These are phyloP conservation scores for Cassiopea xamachana DNA, from an alignment of 30 jellyfish, hydroid and myxozoan species.

Conservation along the genomic window DNA sequence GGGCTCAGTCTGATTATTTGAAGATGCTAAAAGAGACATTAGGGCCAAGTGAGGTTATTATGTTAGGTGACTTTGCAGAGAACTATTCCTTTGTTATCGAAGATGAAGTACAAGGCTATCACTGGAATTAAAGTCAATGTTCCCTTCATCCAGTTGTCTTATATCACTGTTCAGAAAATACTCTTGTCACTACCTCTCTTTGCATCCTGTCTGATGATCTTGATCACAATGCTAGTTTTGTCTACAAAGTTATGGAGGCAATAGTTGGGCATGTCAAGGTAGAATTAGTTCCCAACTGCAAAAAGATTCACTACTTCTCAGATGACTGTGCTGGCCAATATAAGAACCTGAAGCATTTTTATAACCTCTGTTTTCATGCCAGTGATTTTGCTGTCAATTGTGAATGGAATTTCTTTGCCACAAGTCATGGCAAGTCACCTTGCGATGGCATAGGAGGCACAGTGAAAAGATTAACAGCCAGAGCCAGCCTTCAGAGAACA, in stretches of 20 bases:
- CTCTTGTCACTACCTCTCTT: conserved; percentile 18
- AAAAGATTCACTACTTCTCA: conserved; percentile 46
- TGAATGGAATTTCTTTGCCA: conserved; percentile 75
- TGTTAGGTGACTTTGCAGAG: conserved; percentile 66
- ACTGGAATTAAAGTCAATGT: conserved; percentile 66
- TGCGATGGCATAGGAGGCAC: conserved; percentile 88
- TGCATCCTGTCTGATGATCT: conserved; percentile 81
- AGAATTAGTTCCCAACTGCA: conserved; percentile 10
- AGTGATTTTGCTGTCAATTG: conserved; percentile 68
- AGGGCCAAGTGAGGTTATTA: conserved; percentile 47
- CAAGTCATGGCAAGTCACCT: conserved; percentile 86
- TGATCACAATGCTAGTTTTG: conserved; percentile 53
- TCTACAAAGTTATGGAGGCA: conserved; percentile 28
- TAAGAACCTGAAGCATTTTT: background rate
- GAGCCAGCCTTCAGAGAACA: conserved; percentile 70
- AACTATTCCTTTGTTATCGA: conserved; percentile 67
- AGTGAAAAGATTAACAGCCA: conserved; percentile 66
- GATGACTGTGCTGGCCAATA: conserved; percentile 82
- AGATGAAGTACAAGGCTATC: conserved; percentile 71
- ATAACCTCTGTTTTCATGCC: conserved; percentile 65
- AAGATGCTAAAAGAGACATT: conserved; percentile 34
- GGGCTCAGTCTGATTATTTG: conserved; percentile 48
- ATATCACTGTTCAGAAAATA: conserved; percentile 9
- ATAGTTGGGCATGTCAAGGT: conserved; percentile 2
- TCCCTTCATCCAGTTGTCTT: conserved; percentile 60